A percentile compares a stretch with the other conserved stretches of the same genome.
Conservation (phyloP, 1,140 invertebrate genomes). For the Drosophila pruinosa region DNA sequence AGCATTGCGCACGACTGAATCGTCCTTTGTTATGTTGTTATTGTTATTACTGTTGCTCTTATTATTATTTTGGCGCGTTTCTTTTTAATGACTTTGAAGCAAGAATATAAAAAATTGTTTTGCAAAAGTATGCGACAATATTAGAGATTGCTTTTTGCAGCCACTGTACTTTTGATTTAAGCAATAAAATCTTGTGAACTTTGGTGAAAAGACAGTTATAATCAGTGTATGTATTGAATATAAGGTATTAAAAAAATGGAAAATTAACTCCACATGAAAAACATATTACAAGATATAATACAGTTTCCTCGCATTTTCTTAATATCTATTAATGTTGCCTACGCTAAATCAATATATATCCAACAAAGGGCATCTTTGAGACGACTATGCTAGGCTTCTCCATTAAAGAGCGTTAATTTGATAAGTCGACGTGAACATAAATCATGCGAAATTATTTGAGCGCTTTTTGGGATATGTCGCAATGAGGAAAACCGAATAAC, state of each 20-base stretch:
- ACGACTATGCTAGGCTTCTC: not conserved
- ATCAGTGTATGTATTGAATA: not conserved
- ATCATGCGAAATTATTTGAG: slow-evolving; percentile 46
- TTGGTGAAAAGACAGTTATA: not conserved
- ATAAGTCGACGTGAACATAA: slow-evolving; percentile 35
- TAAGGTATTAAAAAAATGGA: not conserved
- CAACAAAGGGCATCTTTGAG: not conserved
- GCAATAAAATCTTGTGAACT: not conserved
- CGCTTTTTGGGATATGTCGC: slow-evolving; percentile 3
- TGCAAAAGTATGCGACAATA: slow-evolving; percentile 40
- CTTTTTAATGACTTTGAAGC: slow-evolving; percentile 63
- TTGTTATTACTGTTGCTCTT: slow-evolving; percentile 43
- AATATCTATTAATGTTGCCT: too few species aligned
- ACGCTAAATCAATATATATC: too few species aligned
- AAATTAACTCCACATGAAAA: too few species aligned
- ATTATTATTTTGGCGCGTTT: slow-evolving; percentile 53
- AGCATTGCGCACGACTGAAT: slow-evolving; percentile 61
- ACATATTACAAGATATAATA: too few species aligned
- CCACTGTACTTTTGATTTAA: not conserved
- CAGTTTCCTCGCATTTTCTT: not conserved
- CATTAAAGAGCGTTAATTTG: slow-evolving; percentile 6
- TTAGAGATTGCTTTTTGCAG: slow-evolving; percentile 19
- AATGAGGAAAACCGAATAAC: not conserved
- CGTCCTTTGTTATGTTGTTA: slow-evolving; percentile 52
- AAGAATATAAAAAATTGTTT: slow-evolving; percentile 41